phyloP scores from a whole-genome alignment of 2,888 invertebrate genomes.

The Serrognathus titanus region DNA sequence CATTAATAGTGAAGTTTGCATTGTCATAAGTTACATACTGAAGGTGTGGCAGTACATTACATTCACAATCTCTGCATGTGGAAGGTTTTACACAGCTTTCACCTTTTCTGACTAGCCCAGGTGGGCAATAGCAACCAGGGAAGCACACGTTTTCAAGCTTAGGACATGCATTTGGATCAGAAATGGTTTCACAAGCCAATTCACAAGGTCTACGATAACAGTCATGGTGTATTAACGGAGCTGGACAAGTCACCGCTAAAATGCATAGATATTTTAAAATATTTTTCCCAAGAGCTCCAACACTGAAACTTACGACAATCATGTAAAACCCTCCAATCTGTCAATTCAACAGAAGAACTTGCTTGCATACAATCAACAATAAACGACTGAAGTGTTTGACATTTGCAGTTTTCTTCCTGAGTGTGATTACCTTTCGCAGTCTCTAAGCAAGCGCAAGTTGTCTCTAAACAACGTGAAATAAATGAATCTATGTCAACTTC shows the following conservation, averaged over 20 bases:
- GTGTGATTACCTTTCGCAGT: constrained; percentile 44
- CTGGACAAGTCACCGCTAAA: constrained; percentile 66
- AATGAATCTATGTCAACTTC: constrained; percentile 66
- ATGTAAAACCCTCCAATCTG: constrained; percentile 67
- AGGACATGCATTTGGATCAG: constrained; percentile 60
- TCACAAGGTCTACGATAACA: constrained; percentile 79
- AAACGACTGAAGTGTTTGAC: constrained; percentile 65
- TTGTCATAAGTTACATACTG: constrained; percentile 83
- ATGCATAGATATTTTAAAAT: not conserved
- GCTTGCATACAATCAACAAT: constrained; percentile 71
- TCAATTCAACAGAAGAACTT: constrained; percentile 61
- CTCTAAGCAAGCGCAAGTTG: constrained; percentile 70
- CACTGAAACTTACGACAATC: constrained; percentile 64
- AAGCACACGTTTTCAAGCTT: constrained; percentile 66
- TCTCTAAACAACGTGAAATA: constrained; percentile 70
- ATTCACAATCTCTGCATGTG: constrained; percentile 74
- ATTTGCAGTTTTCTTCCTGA: constrained; percentile 59
- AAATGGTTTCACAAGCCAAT: constrained; percentile 65
- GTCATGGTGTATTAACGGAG: constrained; percentile 77
- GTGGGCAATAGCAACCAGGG: constrained; percentile 83
- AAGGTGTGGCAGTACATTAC: constrained; percentile 70
- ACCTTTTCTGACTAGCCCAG: constrained; percentile 65
- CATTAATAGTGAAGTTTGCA: constrained; percentile 72
- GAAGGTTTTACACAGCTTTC: constrained; percentile 66
- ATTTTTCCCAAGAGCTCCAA: not conserved